Percentiles rank a stretch among this genome's conserved stretches.
These are phyloP conservation scores for Fregetta grallaria DNA, from an alignment of 2,113 vertebrate species.

Conservation along the genomic window DNA sequence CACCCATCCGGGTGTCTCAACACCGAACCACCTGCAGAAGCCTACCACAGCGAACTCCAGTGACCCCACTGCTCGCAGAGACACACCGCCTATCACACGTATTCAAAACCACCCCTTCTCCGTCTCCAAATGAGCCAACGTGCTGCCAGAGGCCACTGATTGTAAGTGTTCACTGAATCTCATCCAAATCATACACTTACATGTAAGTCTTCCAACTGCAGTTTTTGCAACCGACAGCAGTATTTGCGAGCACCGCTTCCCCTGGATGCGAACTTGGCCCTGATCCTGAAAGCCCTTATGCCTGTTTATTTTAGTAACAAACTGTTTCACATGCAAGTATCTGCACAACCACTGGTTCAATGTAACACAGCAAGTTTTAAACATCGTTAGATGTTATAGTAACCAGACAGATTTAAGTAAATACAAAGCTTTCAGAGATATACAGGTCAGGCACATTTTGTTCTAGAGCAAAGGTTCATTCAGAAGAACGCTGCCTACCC, in stretches of 20 bases:
- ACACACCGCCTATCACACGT: background rate
- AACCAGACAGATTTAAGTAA: background rate
- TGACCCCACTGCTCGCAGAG: constrained; percentile 4
- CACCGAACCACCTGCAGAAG: background rate
- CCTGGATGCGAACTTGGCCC: constrained; percentile 20
- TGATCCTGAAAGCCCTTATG: constrained; percentile 19
- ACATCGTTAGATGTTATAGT: background rate
- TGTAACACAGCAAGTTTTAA: background rate
- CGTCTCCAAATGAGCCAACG: background rate
- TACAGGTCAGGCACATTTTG: background rate
- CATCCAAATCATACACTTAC: background rate
- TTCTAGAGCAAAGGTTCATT: background rate
- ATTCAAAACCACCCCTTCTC: background rate
- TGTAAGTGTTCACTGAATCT: background rate
- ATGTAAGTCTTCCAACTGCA: background rate
- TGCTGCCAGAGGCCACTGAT: background rate
- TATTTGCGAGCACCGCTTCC: background rate
- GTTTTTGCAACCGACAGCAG: background rate
- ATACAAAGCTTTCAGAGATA: background rate
- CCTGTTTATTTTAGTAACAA: constrained; percentile 53
- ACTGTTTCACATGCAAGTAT: constrained; percentile 21
- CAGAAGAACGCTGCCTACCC: background rate
- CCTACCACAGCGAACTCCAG: background rate
- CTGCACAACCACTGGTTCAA: background rate
- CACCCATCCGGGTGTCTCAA: background rate